These are phyloP conservation scores for Amphimallon solstitiale DNA, from an alignment of 2,888 invertebrate species.

Conservation along the genomic window DNA sequence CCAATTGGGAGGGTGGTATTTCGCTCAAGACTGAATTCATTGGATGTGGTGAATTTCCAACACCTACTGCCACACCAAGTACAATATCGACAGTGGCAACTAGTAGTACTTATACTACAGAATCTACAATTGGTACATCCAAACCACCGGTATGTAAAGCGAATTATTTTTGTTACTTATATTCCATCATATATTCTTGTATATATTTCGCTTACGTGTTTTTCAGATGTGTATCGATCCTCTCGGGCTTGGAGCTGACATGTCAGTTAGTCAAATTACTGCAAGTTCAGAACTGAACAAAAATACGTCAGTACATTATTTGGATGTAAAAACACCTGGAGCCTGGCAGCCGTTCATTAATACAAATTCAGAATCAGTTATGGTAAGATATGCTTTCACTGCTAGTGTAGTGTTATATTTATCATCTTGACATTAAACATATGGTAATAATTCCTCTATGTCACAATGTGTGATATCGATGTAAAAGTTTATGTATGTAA, in stretches of 20 bases:
- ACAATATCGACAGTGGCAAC: too few species aligned
- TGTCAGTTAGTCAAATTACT: conserved; percentile 72
- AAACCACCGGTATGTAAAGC: too few species aligned
- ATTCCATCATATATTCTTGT: too few species aligned
- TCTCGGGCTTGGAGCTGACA: conserved; percentile 75
- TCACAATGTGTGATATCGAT: too few species aligned
- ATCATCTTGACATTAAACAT: too few species aligned
- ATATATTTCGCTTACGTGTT: too few species aligned
- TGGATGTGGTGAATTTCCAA: conserved; percentile 69
- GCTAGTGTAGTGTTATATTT: too few species aligned
- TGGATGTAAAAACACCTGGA: conserved; percentile 64
- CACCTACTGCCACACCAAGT: not conserved
- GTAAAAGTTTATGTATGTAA: too few species aligned
- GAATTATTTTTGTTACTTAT: too few species aligned
- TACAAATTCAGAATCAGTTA: conserved; percentile 76
- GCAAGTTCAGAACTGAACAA: conserved; percentile 69
- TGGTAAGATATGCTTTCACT: conserved; percentile 63
- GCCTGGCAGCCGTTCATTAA: conserved; percentile 77
- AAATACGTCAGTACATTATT: conserved; percentile 60
- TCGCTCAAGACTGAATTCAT: conserved; percentile 76
- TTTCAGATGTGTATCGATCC: conserved; percentile 77
- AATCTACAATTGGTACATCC: too few species aligned
- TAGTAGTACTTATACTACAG: too few species aligned
- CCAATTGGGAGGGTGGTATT: conserved; percentile 77
- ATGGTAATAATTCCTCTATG: too few species aligned